Conservation (phyloP, 2,113 vertebrate genomes). For the human region GRCh38 chr18:64355501-64356000, state of each 20-base stretch:
- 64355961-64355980: neutral
- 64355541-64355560: neutral
- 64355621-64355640: neutral
- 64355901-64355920: neutral
- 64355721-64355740: neutral
- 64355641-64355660: neutral
- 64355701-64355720: neutral
- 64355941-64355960: neutral
- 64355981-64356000: neutral
- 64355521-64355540: neutral
- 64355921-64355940: neutral
- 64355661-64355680: neutral
- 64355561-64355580: neutral
- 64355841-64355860: neutral
- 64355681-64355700: neutral
- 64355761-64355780: neutral
- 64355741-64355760: neutral
- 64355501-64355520: neutral
- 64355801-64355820: neutral
- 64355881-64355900: neutral
- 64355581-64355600: neutral
- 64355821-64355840: neutral
- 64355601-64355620: fast-evolving
- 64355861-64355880: neutral
- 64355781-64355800: neutral